Evolutionary conservation across 2,797 vertebrate species (phyloP).

Genomic region (Sebastes wilsoni): DNA sequence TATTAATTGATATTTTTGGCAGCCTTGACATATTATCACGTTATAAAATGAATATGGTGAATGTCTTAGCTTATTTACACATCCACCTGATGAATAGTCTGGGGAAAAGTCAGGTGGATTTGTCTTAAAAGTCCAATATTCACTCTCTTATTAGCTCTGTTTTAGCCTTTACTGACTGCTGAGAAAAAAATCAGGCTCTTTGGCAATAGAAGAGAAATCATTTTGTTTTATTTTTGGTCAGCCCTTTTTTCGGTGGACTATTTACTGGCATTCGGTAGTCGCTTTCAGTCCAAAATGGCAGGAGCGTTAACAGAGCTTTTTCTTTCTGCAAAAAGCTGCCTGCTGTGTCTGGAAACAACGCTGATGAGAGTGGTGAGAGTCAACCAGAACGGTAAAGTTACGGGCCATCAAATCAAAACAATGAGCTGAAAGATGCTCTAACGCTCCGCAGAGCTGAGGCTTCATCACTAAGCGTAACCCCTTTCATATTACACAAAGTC

Average conservation of each 20-base stretch:
- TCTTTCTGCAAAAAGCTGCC: background rate
- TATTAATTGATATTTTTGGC: background rate
- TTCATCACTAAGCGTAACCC: background rate
- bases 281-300: no score
- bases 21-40: background rate
- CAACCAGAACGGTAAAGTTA: background rate
- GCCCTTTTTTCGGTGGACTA: no score
- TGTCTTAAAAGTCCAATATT: background rate
- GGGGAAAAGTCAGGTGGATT: background rate
- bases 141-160: background rate
- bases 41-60: background rate
- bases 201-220: background rate
- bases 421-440: background rate
- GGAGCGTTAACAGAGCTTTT: background rate
- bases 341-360: background rate
- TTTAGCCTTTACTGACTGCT: background rate
- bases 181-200: background rate
- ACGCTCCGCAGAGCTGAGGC: background rate
- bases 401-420: no score
- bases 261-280: no score
- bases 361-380: background rate
- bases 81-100: background rate
- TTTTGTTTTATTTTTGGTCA: no score
- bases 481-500: no score
- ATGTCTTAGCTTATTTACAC: background rate